Conservation (phyloP, 1,140 invertebrate species). For the Zaprionus gabonicus region DNA sequence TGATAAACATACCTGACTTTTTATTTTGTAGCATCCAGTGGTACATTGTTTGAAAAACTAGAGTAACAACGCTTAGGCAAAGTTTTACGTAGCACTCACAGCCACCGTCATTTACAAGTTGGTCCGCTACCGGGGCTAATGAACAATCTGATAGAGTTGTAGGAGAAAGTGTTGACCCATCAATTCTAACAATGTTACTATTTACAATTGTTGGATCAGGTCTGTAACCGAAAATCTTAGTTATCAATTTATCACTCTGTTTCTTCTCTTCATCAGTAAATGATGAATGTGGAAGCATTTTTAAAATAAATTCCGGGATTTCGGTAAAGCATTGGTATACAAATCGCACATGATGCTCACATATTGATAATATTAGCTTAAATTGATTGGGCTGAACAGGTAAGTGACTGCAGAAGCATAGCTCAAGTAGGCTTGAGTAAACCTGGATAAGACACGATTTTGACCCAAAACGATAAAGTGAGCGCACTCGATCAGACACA, state of each 20-base stretch:
- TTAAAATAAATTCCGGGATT: constrained; percentile 66
- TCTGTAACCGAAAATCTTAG: not conserved
- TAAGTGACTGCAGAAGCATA: constrained; percentile 59
- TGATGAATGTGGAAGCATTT: constrained; percentile 55
- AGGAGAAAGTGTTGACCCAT: not conserved
- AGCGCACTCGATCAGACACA: constrained; percentile 65
- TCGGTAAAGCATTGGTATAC: constrained; percentile 68
- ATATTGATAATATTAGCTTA: constrained; percentile 56
- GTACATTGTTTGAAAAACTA: constrained; percentile 73
- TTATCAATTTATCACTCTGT: not conserved
- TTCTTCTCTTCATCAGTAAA: constrained; percentile 59
- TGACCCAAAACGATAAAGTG: constrained; percentile 65
- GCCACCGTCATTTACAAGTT: constrained; percentile 15
- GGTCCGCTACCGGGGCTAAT: not conserved
- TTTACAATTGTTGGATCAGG: constrained; percentile 1
- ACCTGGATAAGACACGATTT: constrained; percentile 75
- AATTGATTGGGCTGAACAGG: constrained; percentile 53
- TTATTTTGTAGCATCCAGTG: constrained; percentile 66
- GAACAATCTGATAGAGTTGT: not conserved
- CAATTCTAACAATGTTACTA: not conserved
- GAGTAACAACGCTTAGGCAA: constrained; percentile 73
- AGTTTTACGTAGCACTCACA: constrained; percentile 79
- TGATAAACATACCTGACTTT: constrained; percentile 41
- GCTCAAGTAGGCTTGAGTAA: constrained; percentile 70
- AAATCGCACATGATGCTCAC: constrained; percentile 71